Percentiles rank a stretch among this genome's conserved stretches.
phyloP scores from a whole-genome alignment of 2,888 invertebrate genomes.

The Stegana nigrithorax region DNA sequence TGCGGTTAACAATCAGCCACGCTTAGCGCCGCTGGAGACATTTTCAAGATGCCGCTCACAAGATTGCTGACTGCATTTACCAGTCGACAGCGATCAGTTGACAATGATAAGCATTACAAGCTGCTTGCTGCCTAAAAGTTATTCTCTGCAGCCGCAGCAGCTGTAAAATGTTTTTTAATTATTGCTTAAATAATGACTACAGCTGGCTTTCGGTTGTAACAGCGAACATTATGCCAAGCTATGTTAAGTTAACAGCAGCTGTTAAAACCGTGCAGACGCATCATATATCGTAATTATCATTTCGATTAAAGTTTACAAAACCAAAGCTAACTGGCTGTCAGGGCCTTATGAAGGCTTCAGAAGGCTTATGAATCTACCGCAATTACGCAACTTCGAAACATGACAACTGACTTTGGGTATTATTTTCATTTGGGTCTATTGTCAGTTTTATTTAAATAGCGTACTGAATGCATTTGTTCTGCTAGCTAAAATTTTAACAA shows the following conservation, averaged over 20 bases:
- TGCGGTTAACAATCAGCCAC: constrained; percentile 14
- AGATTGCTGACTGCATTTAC: too few relatives aligned
- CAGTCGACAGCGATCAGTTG: constrained; percentile 12
- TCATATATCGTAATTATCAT: too few relatives aligned
- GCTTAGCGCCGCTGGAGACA: constrained; percentile 19
- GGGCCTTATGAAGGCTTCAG: too few relatives aligned
- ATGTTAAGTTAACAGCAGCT: constrained; percentile 2
- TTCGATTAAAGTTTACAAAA: too few relatives aligned
- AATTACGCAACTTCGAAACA: constrained; percentile 6
- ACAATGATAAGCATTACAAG: background rate
- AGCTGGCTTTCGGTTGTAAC: constrained; percentile 1
- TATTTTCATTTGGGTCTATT: background rate
- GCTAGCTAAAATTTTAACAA: constrained; percentile 38
- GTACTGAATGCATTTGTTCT: constrained; percentile 45
- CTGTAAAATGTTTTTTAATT: constrained; percentile 9
- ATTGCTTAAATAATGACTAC: background rate
- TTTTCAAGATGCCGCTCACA: constrained; percentile 18
- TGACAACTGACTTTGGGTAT: constrained; percentile 41
- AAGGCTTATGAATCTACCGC: too few relatives aligned
- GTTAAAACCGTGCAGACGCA: too few relatives aligned
- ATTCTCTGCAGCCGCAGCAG: background rate
- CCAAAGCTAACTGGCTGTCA: too few relatives aligned
- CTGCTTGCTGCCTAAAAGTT: background rate
- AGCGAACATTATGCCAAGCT: too few relatives aligned
- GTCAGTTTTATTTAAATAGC: constrained; percentile 20